A percentile compares a stretch with the other conserved stretches of the same genome.
Conservation (phyloP, 2,888 invertebrate genomes). For the Leuctra nigra region DNA sequence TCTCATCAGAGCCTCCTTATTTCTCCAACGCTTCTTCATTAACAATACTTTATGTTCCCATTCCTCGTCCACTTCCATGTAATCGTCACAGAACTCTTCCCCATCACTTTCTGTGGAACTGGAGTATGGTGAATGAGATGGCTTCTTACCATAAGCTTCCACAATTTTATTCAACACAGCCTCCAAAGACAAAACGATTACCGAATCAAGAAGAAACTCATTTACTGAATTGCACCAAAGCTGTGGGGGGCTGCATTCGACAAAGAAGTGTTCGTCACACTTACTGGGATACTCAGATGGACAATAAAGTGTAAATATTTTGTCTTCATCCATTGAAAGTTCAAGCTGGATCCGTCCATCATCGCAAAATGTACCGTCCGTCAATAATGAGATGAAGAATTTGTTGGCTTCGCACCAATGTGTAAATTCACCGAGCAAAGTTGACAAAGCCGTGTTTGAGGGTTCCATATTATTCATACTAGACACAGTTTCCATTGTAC, state of each 20-base stretch:
- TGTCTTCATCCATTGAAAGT: slow-evolving; percentile 23
- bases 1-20: slow-evolving; percentile 29
- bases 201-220: slow-evolving; percentile 29
- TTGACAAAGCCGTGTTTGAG: too few species aligned
- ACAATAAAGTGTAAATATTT: slow-evolving; percentile 25
- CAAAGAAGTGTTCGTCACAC: slow-evolving; percentile 30
- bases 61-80: slow-evolving; percentile 27
- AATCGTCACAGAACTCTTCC: slow-evolving; percentile 19
- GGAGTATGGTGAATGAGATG: slow-evolving; percentile 6
- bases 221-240: slow-evolving; percentile 31
- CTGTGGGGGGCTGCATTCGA: slow-evolving; percentile 28
- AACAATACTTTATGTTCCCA: slow-evolving; percentile 25
- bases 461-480: too few species aligned
- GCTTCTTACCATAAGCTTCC: slow-evolving; percentile 20
- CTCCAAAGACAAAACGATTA: slow-evolving; percentile 20
- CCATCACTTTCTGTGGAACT: slow-evolving; percentile 24
- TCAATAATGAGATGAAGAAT: neutral
- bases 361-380: slow-evolving; percentile 18
- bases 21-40: slow-evolving; percentile 29
- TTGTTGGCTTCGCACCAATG: neutral
- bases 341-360: slow-evolving; percentile 27
- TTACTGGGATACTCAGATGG: slow-evolving; percentile 27
- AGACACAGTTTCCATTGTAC: too few species aligned
- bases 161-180: slow-evolving; percentile 26
- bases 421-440: neutral